Conservation (phyloP, 1,140 invertebrate species). For the Holotrichia oblita region DNA sequence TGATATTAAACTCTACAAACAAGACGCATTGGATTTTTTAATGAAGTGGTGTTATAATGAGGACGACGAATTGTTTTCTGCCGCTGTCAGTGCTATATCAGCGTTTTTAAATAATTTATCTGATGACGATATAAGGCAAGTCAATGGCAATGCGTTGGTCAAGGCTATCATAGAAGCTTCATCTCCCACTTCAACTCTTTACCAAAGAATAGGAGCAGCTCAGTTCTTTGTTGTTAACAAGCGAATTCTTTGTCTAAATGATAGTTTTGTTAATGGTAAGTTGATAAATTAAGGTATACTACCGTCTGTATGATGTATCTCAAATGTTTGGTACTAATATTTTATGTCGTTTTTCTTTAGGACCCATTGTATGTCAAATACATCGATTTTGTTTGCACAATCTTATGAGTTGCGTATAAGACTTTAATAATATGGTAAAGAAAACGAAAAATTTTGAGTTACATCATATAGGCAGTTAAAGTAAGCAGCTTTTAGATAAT, state of each 20-base stretch:
- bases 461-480: not conserved
- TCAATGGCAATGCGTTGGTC: not conserved
- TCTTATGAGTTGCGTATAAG: not conserved
- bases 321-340: too few relatives aligned
- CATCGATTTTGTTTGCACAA: not conserved
- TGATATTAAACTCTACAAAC: not conserved
- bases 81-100: not conserved
- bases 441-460: not conserved
- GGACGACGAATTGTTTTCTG: slow-evolving; percentile 14
- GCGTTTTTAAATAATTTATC: slow-evolving; percentile 1
- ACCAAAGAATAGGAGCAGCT: slow-evolving; percentile 7
- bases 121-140: not conserved
- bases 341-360: not conserved
- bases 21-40: slow-evolving; percentile 28
- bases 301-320: too few relatives aligned
- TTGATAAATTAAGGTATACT: not conserved
- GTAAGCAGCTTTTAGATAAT: too few relatives aligned
- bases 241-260: slow-evolving; percentile 11
- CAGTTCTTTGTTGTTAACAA: slow-evolving; percentile 35
- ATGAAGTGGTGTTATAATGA: slow-evolving; percentile 22
- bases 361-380: not conserved
- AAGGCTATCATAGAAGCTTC: not conserved
- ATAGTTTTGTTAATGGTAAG: slow-evolving; percentile 13
- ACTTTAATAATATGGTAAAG: not conserved
- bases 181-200: not conserved